These are phyloP conservation scores for Noturus placidus DNA, from an alignment of 2,113 vertebrate species.

Conservation along the genomic window DNA sequence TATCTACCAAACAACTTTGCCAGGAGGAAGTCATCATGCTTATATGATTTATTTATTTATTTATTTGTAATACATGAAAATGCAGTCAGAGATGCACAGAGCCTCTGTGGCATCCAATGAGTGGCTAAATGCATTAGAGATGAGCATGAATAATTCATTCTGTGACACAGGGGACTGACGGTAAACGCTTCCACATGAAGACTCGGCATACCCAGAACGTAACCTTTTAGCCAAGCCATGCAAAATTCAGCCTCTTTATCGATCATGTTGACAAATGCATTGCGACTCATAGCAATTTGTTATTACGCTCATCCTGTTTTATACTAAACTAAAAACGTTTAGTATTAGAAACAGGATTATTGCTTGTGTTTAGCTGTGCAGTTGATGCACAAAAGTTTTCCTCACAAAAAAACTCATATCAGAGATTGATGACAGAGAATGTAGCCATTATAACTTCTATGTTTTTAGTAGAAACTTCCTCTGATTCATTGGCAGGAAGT, in stretches of 20 bases:
- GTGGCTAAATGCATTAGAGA: constrained; percentile 71
- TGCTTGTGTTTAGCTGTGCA: background rate
- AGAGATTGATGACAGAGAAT: background rate
- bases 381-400: background rate
- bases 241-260: constrained; percentile 65
- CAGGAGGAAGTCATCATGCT: background rate
- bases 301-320: background rate
- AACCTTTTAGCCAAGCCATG: constrained; percentile 65
- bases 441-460: background rate
- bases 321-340: background rate
- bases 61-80: constrained; percentile 51
- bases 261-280: constrained; percentile 53
- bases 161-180: constrained; percentile 65
- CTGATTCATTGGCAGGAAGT: constrained; percentile 52
- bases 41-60: constrained; percentile 22
- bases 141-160: constrained; percentile 73
- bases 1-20: background rate
- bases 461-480: constrained; percentile 43
- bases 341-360: background rate
- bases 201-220: constrained; percentile 65
- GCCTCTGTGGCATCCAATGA: constrained; percentile 36
- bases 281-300: constrained; percentile 27
- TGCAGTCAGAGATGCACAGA: constrained; percentile 53
- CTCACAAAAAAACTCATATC: background rate
- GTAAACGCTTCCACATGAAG: constrained; percentile 70